Evolutionary conservation across 2,888 invertebrate genomes (phyloP).

Genomic region (Andrena haemorrhoa): DNA sequence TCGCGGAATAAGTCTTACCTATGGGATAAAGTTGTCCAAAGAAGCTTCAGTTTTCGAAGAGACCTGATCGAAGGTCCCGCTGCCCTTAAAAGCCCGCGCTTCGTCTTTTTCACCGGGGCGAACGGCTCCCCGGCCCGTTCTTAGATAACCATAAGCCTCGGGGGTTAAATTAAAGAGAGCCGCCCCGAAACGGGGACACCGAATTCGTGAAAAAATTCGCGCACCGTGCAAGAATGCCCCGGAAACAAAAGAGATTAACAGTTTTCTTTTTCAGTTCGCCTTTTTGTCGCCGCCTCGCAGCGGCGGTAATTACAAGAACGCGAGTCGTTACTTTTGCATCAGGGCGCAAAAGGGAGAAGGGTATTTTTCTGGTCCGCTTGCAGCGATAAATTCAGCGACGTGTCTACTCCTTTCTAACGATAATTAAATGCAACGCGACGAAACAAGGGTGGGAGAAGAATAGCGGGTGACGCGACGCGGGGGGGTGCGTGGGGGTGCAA

Average conservation of each 20-base stretch:
- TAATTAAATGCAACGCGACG: slow-evolving; percentile 25
- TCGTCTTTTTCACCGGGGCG: not conserved
- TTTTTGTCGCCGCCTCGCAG: slow-evolving; percentile 1
- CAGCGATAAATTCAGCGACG: slow-evolving; percentile 23
- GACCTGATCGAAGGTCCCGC: not conserved
- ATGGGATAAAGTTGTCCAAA: not conserved
- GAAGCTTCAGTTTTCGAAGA: not conserved
- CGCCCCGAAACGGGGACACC: not conserved
- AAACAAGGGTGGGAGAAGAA: not conserved
- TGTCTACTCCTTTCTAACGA: slow-evolving; percentile 5
- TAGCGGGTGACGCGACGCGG: too few relatives aligned
- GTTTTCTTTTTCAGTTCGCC: slow-evolving; percentile 8
- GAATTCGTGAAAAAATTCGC: slow-evolving; percentile 7
- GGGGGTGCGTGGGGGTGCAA: not conserved
- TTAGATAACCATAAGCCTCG: not conserved
- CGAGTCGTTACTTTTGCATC: slow-evolving; percentile 45
- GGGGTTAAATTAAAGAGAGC: not conserved
- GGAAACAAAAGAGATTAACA: slow-evolving; percentile 32
- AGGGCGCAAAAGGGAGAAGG: not conserved
- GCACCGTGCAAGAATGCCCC: not conserved
- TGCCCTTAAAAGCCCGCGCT: not conserved
- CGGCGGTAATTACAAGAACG: slow-evolving; percentile 32
- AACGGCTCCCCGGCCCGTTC: not conserved
- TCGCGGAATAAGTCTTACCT: not conserved
- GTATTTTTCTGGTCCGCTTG: slow-evolving; percentile 11